Base-by-base conservation (phyloP, 2,113 vertebrate species). In the Grallaria varia region DNA sequence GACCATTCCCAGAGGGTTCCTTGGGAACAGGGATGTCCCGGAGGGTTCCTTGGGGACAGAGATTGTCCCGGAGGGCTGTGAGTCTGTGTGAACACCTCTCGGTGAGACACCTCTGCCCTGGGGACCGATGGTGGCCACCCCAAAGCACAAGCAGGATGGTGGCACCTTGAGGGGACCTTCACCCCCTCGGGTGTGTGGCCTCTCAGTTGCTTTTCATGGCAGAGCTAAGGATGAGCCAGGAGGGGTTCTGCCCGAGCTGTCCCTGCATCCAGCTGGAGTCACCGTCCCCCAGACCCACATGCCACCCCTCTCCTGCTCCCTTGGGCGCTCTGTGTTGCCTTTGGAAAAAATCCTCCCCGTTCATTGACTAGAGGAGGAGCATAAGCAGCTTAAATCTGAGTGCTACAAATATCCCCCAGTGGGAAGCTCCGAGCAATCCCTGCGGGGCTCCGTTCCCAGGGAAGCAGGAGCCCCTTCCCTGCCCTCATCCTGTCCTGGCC, bases 391-490 rank as follows among this genome's bases (percentile, higher is more conserved):
- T 31, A 13, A 55, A 74, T 59, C 12, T 3, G 74, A 82, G 85
- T 6, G 69, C n/a, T n/a, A 18, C 2, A 1, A 53, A 71, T 8
- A 28, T 49, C 37, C 39, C 77, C 37, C 81, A 16, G 73, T 1
- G 2, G 90, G 72, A 59, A 82, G 31, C 28, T 33, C 49, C 0
- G 1, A 47, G 83, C 16, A 4, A 27, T 40, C 50, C 64, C 62
- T 2, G 17, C 0, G 1, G 1, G 50, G 33, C 12, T 50, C 74
- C 25, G 33, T 37, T 66, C 23, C 44, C 39, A 0, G 3, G 39
- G 44, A n/a, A 27, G 50, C 30, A 17, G 68, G 10, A 87, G 49
- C 33, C 23, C 19, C 27, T 47, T 73, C 78, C 30, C 4, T 27
- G 16, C 52, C 19, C 64, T 55, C 23, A 1, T 17, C 49, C 37